Evolutionary conservation across 2,888 invertebrate species (phyloP).

Genomic region (Caenorhabditis sp.): DNA sequence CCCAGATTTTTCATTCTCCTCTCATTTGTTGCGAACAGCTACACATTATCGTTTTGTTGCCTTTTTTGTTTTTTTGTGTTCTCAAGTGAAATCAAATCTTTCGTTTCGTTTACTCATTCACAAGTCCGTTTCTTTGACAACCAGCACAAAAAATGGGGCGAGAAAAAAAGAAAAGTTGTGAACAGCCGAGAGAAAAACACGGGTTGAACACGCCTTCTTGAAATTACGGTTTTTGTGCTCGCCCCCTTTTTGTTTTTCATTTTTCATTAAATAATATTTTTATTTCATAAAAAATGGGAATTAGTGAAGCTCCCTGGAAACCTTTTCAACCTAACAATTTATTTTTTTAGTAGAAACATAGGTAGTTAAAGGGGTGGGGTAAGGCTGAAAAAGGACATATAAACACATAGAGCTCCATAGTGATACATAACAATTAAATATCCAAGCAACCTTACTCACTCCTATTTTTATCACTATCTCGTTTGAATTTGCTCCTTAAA

Average conservation of each 20-base stretch:
- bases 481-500: no score
- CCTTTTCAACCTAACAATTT: neutral
- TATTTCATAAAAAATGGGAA: neutral
- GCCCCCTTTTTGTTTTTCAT: neutral
- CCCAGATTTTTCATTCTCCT: conserved; percentile 1
- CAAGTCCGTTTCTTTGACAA: neutral
- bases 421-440: neutral
- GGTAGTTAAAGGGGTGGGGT: neutral
- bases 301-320: neutral
- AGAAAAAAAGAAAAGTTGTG: neutral
- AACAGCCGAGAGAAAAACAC: neutral
- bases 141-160: neutral
- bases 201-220: neutral
- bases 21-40: no score
- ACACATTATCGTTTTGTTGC: neutral
- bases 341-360: no score
- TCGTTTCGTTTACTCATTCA: neutral
- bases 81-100: neutral
- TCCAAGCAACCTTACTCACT: no score
- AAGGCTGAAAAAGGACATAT: neutral
- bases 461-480: no score
- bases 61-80: neutral
- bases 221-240: neutral
- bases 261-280: neutral
- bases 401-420: neutral